Evolutionary conservation across 2,113 vertebrate genomes (phyloP).

Genomic region (Ammodytes dubius): DNA sequence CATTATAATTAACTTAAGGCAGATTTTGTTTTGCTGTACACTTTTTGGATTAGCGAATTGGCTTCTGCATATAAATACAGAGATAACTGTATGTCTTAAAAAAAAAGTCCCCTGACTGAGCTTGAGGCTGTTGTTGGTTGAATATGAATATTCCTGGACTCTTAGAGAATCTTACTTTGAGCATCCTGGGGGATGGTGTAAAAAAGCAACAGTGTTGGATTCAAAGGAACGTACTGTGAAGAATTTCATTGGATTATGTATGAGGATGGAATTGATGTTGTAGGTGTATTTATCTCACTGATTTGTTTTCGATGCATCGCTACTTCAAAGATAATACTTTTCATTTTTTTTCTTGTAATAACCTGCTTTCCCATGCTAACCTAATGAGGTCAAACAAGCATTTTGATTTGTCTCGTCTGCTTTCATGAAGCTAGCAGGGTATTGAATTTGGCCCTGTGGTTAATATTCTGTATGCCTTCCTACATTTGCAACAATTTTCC

Average conservation of each 20-base stretch:
- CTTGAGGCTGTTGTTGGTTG: slow-evolving; percentile 4
- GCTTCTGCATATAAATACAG: not conserved
- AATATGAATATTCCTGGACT: slow-evolving; percentile 41
- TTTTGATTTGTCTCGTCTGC: slow-evolving; percentile 30
- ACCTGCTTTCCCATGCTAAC: slow-evolving; percentile 14
- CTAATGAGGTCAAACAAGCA: slow-evolving; percentile 40
- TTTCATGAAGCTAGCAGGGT: slow-evolving; percentile 31
- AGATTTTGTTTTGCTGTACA: not conserved
- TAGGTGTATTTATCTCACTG: slow-evolving; percentile 5
- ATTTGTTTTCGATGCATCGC: slow-evolving; percentile 1
- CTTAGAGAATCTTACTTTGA: slow-evolving; percentile 27
- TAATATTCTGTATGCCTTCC: slow-evolving; percentile 23
- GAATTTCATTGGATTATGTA: slow-evolving; percentile 21
- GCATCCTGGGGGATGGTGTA: slow-evolving; percentile 1
- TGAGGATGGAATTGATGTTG: slow-evolving; percentile 20
- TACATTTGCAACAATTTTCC: slow-evolving; percentile 12
- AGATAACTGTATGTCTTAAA: not conserved
- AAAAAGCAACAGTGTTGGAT: slow-evolving; percentile 21
- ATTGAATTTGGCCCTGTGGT: slow-evolving; percentile 39
- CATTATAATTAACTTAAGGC: not conserved
- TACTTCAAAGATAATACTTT: not conserved
- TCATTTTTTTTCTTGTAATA: slow-evolving; percentile 13
- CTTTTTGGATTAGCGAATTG: not conserved
- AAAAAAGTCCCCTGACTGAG: slow-evolving; percentile 32
- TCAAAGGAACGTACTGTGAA: slow-evolving; percentile 1